Evolutionary conservation across 2,113 vertebrate species (phyloP).

Genomic region (Apodemus sylvaticus): DNA sequence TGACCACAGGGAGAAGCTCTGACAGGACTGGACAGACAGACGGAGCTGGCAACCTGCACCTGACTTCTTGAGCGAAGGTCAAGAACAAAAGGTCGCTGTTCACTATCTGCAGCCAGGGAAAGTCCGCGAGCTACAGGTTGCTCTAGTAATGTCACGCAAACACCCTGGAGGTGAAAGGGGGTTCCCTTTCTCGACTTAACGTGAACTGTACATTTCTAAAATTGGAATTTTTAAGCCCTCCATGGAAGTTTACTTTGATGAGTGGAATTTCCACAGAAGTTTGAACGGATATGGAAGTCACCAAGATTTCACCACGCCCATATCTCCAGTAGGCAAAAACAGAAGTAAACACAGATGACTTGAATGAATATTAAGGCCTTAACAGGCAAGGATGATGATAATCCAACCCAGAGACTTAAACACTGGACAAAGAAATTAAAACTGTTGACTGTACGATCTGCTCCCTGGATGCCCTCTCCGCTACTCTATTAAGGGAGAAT

Average conservation of each 20-base stretch:
- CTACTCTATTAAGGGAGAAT: neutral
- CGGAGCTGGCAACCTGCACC: neutral
- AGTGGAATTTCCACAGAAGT: conserved; percentile 37
- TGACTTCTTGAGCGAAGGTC: conserved; percentile 55
- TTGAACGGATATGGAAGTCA: neutral
- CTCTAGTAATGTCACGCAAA: neutral
- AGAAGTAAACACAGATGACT: conserved; percentile 18
- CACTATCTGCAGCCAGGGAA: neutral
- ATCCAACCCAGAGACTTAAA: conserved; percentile 13
- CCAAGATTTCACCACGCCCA: neutral
- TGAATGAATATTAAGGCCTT: conserved; percentile 11
- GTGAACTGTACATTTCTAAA: neutral
- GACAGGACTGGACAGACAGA: neutral
- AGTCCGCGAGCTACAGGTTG: neutral
- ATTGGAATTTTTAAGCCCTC: conserved; percentile 46
- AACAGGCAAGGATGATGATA: neutral
- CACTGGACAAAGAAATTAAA: conserved; percentile 1
- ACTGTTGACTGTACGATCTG: neutral
- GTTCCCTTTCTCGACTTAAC: conserved; percentile 3
- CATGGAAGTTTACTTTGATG: conserved; percentile 20
- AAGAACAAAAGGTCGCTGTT: conserved; percentile 61
- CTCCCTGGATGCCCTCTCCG: neutral
- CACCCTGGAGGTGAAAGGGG: neutral
- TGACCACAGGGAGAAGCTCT: neutral
- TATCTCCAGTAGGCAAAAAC: neutral